Percentiles rank a stretch among this genome's conserved stretches.
phyloP scores from a whole-genome alignment of 53 echinoderm and acorn worm genomes.

The Crossaster papposus region DNA sequence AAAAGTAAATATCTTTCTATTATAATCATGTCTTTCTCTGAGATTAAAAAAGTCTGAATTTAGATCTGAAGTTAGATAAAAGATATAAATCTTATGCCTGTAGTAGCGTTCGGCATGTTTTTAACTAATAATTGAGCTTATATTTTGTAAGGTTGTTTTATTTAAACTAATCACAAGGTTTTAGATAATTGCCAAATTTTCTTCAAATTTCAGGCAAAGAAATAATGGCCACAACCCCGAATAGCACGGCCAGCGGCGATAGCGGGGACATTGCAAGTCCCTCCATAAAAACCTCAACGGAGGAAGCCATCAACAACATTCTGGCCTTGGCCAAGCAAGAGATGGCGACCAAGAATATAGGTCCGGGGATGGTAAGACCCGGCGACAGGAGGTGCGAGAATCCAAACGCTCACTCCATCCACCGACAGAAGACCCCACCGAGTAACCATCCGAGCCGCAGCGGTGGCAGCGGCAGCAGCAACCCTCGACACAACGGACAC shows the following conservation, averaged over 20 bases:
- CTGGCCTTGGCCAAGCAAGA: constrained; percentile 91
- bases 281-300: constrained; percentile 72
- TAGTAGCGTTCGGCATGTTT: too few relatives aligned
- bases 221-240: constrained; percentile 11
- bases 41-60: too few relatives aligned
- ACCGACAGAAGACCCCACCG: constrained; percentile 17
- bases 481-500: constrained; percentile 35
- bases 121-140: too few relatives aligned
- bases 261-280: constrained; percentile 13
- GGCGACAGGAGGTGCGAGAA: constrained; percentile 62
- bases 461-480: not conserved
- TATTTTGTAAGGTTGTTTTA: too few relatives aligned
- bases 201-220: constrained; percentile 56
- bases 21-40: too few relatives aligned
- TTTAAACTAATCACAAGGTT: not conserved
- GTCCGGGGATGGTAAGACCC: constrained; percentile 52
- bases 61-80: too few relatives aligned
- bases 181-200: not conserved
- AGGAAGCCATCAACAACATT: constrained; percentile 95
- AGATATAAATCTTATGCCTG: too few relatives aligned
- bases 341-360: constrained; percentile 72
- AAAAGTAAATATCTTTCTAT: too few relatives aligned
- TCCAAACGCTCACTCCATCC: constrained; percentile 48
- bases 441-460: not conserved
- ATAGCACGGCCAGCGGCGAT: not conserved